Percentiles rank a stretch among this genome's conserved stretches.
These are phyloP conservation scores for Peromyscus leucopus DNA, from an alignment of 2,113 vertebrate species.

Conservation along the genomic window DNA sequence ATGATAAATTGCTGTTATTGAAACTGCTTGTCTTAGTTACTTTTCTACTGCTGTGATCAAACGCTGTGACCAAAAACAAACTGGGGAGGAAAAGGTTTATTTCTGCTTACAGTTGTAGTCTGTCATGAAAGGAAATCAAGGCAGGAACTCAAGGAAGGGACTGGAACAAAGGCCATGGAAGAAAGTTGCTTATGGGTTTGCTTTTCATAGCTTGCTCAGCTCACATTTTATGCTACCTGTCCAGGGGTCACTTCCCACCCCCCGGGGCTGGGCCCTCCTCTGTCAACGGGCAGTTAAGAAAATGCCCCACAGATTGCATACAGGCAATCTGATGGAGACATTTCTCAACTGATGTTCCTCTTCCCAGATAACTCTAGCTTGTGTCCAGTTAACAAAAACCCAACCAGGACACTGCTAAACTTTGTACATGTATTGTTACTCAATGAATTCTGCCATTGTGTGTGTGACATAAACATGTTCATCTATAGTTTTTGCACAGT, in stretches of 20 bases:
- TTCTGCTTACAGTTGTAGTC: not conserved
- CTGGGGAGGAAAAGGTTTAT: not conserved
- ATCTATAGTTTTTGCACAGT: not conserved
- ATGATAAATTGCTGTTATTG: not conserved
- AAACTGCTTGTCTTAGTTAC: not conserved
- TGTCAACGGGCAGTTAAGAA: not conserved
- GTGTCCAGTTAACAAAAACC: not conserved
- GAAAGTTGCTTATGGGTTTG: not conserved
- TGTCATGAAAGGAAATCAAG: not conserved
- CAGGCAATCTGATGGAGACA: not conserved
- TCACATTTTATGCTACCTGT: not conserved
- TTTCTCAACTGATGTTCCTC: not conserved
- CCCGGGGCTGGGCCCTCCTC: not conserved
- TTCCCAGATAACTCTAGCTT: not conserved
- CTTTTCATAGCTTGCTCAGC: not conserved
- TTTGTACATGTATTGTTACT: not conserved
- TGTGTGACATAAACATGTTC: not conserved
- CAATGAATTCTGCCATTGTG: not conserved
- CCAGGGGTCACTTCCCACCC: not conserved
- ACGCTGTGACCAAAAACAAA: not conserved
- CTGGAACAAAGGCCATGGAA: not conserved
- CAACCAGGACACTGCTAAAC: not conserved
- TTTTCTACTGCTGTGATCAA: not conserved
- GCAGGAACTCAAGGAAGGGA: not conserved
- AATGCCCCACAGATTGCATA: not conserved